Evolutionary conservation across 2,113 vertebrate species (phyloP).

Genomic region (Scartelaos histophorus): DNA sequence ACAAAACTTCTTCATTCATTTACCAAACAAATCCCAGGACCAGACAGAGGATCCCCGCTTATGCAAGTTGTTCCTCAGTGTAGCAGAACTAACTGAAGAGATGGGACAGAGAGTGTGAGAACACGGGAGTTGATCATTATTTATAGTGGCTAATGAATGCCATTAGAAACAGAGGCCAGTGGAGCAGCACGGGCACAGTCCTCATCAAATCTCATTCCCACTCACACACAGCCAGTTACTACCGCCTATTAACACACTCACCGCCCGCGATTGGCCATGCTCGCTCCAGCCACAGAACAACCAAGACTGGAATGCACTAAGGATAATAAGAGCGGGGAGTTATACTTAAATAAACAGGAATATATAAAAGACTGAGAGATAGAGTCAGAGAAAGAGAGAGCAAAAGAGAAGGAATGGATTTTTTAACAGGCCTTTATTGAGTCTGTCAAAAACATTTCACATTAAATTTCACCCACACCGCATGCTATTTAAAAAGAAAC

Average conservation of each 20-base stretch:
- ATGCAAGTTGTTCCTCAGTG: neutral
- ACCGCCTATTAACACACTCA: constrained; percentile 65
- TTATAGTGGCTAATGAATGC: constrained; percentile 71
- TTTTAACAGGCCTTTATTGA: too few relatives aligned
- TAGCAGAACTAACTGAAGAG: neutral
- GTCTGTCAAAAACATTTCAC: too few relatives aligned
- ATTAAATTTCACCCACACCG: too few relatives aligned
- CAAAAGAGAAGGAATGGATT: too few relatives aligned
- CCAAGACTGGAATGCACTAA: constrained; percentile 10
- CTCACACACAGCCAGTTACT: constrained; percentile 40
- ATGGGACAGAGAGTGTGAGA: constrained; percentile 28
- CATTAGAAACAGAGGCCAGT: constrained; percentile 52
- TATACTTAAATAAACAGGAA: constrained; percentile 3
- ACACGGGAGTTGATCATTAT: constrained; percentile 76
- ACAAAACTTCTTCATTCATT: neutral
- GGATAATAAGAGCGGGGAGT: constrained; percentile 7
- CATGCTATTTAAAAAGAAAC: too few relatives aligned
- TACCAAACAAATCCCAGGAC: neutral
- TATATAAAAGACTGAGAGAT: neutral
- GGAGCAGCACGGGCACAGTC: constrained; percentile 54
- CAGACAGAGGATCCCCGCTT: neutral
- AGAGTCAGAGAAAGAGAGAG: neutral
- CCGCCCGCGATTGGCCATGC: constrained; percentile 41
- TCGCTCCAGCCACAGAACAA: neutral
- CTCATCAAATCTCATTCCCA: constrained; percentile 42